Percentiles rank a stretch among this genome's conserved stretches.
Evolutionary conservation across 1,140 invertebrate species (phyloP).

Genomic region (Eulimnadia texana): DNA sequence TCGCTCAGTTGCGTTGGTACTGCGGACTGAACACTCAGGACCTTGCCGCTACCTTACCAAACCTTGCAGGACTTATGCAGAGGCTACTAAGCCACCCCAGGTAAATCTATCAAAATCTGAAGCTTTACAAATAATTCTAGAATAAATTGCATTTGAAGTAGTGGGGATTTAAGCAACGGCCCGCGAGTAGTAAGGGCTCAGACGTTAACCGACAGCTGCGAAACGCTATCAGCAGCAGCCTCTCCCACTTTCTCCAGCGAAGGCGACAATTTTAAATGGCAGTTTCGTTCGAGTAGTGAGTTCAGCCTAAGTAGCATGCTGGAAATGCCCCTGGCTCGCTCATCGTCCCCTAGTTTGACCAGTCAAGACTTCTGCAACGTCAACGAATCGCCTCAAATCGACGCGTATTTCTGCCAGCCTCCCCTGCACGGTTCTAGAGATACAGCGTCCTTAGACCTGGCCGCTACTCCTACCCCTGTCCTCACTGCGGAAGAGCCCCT

Average conservation of each 20-base stretch:
- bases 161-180: background rate
- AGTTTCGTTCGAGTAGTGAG: constrained; percentile 5
- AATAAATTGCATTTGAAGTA: background rate
- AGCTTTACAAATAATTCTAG: too few relatives aligned
- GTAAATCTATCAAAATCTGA: constrained; percentile 22
- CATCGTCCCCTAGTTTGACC: background rate
- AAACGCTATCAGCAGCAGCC: background rate
- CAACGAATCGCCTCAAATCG: constrained; percentile 3
- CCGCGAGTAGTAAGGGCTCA: background rate
- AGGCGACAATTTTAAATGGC: background rate
- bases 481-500: too few relatives aligned
- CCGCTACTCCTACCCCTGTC: background rate
- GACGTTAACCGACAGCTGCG: background rate
- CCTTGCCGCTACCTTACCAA: constrained; percentile 54
- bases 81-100: constrained; percentile 27
- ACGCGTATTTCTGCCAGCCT: constrained; percentile 3
- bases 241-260: background rate
- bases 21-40: constrained; percentile 51
- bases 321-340: background rate
- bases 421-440: background rate
- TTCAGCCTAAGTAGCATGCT: constrained; percentile 8
- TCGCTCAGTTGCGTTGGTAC: constrained; percentile 61
- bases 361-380: background rate
- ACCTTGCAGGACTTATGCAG: constrained; percentile 46
- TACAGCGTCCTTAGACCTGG: background rate